Evolutionary conservation across 2,113 vertebrate species (phyloP).

Genomic region (Cephalopterus ornatus): DNA sequence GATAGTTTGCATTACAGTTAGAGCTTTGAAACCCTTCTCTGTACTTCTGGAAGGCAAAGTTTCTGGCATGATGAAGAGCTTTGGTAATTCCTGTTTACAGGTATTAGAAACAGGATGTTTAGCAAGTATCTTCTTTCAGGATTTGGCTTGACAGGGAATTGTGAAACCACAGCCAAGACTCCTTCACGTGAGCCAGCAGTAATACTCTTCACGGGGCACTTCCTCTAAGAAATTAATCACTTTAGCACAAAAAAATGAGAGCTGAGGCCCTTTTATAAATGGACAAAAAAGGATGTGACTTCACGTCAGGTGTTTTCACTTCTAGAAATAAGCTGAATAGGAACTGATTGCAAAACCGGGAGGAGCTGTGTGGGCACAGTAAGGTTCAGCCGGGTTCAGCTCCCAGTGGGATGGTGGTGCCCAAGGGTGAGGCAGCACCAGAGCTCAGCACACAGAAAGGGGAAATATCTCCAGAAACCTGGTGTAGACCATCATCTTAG

Average conservation of each 20-base stretch:
- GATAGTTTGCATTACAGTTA: background rate
- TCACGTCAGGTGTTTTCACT: background rate
- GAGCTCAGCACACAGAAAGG: background rate
- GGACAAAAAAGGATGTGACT: background rate
- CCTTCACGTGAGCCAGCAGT: background rate
- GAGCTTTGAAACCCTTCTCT: background rate
- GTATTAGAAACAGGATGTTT: background rate
- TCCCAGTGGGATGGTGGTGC: accelerated
- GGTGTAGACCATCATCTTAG: background rate
- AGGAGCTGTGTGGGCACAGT: too few relatives aligned
- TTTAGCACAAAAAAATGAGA: background rate
- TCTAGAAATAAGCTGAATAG: background rate
- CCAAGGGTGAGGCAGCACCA: background rate
- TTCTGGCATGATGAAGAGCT: background rate
- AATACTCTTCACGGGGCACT: background rate
- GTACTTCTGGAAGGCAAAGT: background rate
- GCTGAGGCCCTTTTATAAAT: background rate
- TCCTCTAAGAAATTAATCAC: background rate
- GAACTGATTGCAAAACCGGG: background rate
- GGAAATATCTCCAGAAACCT: background rate
- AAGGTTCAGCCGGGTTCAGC: too few relatives aligned
- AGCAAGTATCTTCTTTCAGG: background rate
- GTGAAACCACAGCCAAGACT: background rate
- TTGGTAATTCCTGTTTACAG: background rate
- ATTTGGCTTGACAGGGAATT: background rate